Evolutionary conservation across 1,140 invertebrate genomes (phyloP).

Genomic region (Phenacoccus solenopsis): DNA sequence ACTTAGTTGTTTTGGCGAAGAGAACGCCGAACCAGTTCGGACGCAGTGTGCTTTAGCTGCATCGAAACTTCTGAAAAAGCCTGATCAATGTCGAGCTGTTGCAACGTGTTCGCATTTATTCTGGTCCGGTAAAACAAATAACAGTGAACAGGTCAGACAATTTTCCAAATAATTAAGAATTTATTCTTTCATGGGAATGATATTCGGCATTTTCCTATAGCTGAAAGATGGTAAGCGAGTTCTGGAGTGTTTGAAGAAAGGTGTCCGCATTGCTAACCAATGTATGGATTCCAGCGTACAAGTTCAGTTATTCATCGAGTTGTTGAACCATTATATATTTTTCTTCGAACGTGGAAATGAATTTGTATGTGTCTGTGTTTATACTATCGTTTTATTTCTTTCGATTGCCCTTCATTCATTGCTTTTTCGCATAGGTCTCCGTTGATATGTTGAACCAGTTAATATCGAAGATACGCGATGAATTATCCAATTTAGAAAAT

Average conservation of each 20-base stretch:
- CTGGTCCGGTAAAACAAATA: constrained; percentile 80
- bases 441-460: constrained; percentile 70
- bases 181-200: neutral
- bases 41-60: constrained; percentile 89
- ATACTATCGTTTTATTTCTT: neutral
- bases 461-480: constrained; percentile 82
- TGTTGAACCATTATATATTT: constrained; percentile 88
- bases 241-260: constrained; percentile 91
- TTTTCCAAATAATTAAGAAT: neutral
- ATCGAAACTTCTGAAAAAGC: constrained; percentile 92
- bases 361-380: constrained; percentile 47
- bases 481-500: constrained; percentile 80
- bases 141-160: constrained; percentile 46
- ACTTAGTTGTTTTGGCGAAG: constrained; percentile 84
- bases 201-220: constrained; percentile 36
- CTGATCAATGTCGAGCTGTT: constrained; percentile 89
- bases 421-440: constrained; percentile 40
- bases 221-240: constrained; percentile 83
- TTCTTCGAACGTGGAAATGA: constrained; percentile 88
- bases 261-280: constrained; percentile 84
- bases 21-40: constrained; percentile 91
- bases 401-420: no score
- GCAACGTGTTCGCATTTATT: constrained; percentile 87
- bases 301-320: constrained; percentile 87
- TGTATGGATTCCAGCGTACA: constrained; percentile 97